phyloP scores from a whole-genome alignment of 2,888 invertebrate species.

The Metalampra italica region DNA sequence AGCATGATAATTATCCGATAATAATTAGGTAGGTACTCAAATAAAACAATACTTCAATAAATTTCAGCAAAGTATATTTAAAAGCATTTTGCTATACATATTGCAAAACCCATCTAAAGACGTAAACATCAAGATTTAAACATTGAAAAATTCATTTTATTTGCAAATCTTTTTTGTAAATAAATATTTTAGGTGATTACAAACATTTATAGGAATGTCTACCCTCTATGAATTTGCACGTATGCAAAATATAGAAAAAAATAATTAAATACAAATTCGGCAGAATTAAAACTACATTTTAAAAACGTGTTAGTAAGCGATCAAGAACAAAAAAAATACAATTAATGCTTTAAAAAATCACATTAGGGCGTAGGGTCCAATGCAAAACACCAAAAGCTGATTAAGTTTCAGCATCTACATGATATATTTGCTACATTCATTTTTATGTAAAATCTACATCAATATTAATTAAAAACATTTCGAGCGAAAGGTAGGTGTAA shows the following conservation, averaged over 20 bases:
- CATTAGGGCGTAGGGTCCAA: neutral
- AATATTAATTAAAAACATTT: too few species aligned
- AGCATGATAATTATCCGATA: too few species aligned
- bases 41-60: constrained; percentile 16
- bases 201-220: constrained; percentile 8
- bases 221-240: constrained; percentile 1
- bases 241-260: constrained; percentile 5
- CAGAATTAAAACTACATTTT: constrained; percentile 1
- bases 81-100: constrained; percentile 28
- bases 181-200: constrained; percentile 4
- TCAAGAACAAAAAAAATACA: neutral
- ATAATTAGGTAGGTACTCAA: too few species aligned
- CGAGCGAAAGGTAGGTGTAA: too few species aligned
- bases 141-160: constrained; percentile 17
- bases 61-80: constrained; percentile 30
- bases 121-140: constrained; percentile 15
- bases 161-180: constrained; percentile 1
- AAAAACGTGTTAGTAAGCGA: constrained; percentile 1
- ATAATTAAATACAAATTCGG: constrained; percentile 7
- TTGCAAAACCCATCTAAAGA: constrained; percentile 29
- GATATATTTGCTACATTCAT: too few species aligned
- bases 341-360: neutral
- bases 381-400: neutral
- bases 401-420: too few species aligned
- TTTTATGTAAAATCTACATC: too few species aligned